These are phyloP conservation scores for Melanargia galathea DNA, from an alignment of 2,888 invertebrate genomes.

Conservation along the genomic window DNA sequence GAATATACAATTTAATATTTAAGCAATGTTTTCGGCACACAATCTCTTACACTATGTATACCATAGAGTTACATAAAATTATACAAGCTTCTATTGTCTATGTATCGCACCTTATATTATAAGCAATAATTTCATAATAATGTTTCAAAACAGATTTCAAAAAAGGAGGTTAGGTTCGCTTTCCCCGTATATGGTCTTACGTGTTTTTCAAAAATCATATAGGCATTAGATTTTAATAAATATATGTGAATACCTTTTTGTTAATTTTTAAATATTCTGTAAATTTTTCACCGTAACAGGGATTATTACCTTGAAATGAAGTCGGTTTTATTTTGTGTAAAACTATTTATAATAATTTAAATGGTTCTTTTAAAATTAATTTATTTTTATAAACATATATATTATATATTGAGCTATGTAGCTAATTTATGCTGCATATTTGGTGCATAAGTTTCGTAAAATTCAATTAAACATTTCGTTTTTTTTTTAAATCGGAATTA, in stretches of 20 bases:
- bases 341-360: conserved; percentile 18
- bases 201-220: too few species aligned
- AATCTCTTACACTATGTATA: conserved; percentile 5
- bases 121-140: too few species aligned
- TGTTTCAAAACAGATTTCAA: conserved; percentile 5
- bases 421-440: conserved; percentile 23
- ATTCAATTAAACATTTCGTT: conserved; percentile 6
- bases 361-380: conserved; percentile 10
- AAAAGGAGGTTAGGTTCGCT: neutral
- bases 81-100: conserved; percentile 1
- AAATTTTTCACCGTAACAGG: too few species aligned
- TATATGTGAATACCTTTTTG: neutral
- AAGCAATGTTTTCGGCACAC: neutral
- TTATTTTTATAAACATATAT: conserved; percentile 16
- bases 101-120: neutral
- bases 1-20: neutral
- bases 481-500: neutral
- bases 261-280: neutral
- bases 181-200: neutral
- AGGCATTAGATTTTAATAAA: neutral
- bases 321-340: neutral
- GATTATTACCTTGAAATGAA: neutral
- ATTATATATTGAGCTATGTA: conserved; percentile 29
- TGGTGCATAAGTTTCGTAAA: conserved; percentile 21
- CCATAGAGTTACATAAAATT: neutral